Conservation (phyloP, 2,888 invertebrate genomes). For the Heteromurus nitidus region DNA sequence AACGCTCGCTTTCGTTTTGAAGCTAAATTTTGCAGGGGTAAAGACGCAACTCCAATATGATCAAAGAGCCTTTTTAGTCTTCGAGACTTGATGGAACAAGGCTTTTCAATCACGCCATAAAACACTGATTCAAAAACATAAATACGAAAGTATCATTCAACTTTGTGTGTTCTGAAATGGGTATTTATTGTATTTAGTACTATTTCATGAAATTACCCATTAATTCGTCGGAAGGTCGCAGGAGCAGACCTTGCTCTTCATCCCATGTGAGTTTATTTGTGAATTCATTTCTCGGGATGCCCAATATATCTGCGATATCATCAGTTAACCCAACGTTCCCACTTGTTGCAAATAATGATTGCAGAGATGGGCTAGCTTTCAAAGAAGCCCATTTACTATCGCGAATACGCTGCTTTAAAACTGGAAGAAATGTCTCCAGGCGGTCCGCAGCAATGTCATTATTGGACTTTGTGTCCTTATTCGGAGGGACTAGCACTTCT, state of each 20-base stretch:
- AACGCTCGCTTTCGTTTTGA: not conserved
- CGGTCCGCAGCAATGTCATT: slow-evolving; percentile 16
- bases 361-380: slow-evolving; percentile 6
- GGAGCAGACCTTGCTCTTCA: slow-evolving; percentile 20
- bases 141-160: not conserved
- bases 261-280: no score
- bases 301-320: no score
- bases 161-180: no score
- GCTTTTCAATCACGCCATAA: slow-evolving; percentile 45
- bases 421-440: slow-evolving; percentile 40
- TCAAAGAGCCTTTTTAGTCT: slow-evolving; percentile 37
- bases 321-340: not conserved
- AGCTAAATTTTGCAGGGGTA: slow-evolving; percentile 51
- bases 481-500: not conserved
- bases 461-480: not conserved
- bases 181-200: not conserved
- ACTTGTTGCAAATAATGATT: not conserved
- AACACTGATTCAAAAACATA: slow-evolving; percentile 34
- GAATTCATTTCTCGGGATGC: not conserved
- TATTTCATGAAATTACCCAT: slow-evolving; percentile 28
- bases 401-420: slow-evolving; percentile 17
- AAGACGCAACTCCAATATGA: slow-evolving; percentile 49
- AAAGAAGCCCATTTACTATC: slow-evolving; percentile 32
- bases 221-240: slow-evolving; percentile 23
- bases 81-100: not conserved